Conservation (phyloP, 1,140 invertebrate species). For the Asobara japonica region DNA sequence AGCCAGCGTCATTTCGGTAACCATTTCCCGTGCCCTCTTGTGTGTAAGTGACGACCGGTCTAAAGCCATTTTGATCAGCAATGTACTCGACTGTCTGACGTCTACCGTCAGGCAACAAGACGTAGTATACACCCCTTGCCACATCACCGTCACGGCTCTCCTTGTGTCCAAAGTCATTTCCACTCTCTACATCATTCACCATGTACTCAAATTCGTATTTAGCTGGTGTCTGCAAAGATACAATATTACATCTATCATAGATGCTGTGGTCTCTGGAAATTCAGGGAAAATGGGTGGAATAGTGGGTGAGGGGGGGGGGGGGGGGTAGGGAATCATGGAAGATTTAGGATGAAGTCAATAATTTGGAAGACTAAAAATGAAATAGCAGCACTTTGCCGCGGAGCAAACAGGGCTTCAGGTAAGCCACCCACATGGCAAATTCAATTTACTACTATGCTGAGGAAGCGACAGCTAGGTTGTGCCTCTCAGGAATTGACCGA, state of each 20-base stretch:
- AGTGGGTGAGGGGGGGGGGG: too few species aligned
- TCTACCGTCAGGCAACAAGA: conserved; percentile 63
- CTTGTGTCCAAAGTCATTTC: conserved; percentile 60
- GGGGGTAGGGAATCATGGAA: too few species aligned
- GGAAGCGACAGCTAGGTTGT: too few species aligned
- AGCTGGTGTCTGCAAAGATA: conserved; percentile 50
- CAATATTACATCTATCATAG: background rate
- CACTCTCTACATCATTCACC: conserved; percentile 57
- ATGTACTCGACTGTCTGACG: conserved; percentile 64
- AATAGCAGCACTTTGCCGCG: too few species aligned
- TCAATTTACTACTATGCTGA: too few species aligned
- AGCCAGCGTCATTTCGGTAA: conserved; percentile 39
- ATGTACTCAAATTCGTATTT: conserved; percentile 64
- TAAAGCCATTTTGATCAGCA: conserved; percentile 61
- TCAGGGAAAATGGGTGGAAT: too few species aligned
- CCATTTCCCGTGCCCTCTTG: conserved; percentile 72
- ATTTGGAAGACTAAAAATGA: too few species aligned
- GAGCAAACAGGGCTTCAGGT: too few species aligned
- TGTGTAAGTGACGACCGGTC: conserved; percentile 66
- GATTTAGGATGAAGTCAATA: too few species aligned
- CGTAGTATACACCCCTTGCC: conserved; percentile 60
- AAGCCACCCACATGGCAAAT: too few species aligned
- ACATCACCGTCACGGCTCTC: conserved; percentile 59
- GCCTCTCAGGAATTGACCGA: too few species aligned
- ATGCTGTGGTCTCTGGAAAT: too few species aligned